Conservation (phyloP, 2,797 vertebrate genomes). For the Cossypha niveicapilla region DNA sequence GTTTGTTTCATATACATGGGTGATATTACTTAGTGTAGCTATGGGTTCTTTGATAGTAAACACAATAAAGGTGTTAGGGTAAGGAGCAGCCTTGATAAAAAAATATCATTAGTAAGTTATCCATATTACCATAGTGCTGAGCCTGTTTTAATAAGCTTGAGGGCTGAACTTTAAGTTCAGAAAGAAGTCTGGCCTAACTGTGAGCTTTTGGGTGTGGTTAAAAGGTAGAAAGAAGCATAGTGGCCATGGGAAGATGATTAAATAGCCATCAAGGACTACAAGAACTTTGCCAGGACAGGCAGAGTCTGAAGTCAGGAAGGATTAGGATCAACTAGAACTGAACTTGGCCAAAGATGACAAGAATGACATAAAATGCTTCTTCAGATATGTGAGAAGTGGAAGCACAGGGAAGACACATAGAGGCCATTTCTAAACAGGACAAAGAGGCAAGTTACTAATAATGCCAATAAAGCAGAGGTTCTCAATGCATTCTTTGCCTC, state of each 20-base stretch:
- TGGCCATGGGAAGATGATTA: not conserved
- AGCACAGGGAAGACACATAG: not conserved
- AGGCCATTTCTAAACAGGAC: not conserved
- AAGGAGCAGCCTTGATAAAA: not conserved
- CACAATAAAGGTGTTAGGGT: not conserved
- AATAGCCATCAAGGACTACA: not conserved
- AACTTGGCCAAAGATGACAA: not conserved
- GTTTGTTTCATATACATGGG: not conserved
- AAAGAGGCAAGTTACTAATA: not conserved
- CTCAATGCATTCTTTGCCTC: not conserved
- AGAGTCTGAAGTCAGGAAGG: not conserved
- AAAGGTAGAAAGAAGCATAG: not conserved
- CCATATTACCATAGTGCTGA: not conserved
- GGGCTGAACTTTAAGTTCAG: not conserved
- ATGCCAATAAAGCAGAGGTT: not conserved
- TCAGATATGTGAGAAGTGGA: not conserved
- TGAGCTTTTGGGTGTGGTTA: not conserved
- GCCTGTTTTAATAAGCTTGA: not conserved
- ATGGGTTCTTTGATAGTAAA: not conserved
- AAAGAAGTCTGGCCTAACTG: not conserved
- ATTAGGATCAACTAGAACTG: not conserved
- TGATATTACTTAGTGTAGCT: not conserved
- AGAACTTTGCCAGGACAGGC: not conserved
- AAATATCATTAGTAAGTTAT: not conserved
- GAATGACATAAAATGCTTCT: not conserved